Evolutionary conservation across 2,888 invertebrate species (phyloP).

Genomic region (Ormia ochracea): DNA sequence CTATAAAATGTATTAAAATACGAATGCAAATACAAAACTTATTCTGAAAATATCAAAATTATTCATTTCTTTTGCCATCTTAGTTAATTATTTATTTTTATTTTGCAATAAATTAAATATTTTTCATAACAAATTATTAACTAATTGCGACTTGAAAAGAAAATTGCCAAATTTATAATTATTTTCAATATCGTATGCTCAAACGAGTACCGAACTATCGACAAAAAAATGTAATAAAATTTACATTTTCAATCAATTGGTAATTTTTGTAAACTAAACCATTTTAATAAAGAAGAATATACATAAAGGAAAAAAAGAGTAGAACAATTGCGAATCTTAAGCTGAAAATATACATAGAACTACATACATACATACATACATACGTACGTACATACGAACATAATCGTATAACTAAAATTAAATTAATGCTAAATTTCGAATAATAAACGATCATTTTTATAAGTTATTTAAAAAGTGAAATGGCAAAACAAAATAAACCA

Average conservation of each 20-base stretch:
- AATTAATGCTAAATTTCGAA: slow-evolving; percentile 24
- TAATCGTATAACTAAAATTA: background rate
- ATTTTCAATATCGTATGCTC: no score
- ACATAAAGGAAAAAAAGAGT: background rate
- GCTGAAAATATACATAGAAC: slow-evolving; percentile 51
- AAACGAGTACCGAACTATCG: no score
- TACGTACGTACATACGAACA: no score
- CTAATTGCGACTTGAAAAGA: background rate
- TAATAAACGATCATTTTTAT: slow-evolving; percentile 9
- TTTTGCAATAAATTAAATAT: background rate
- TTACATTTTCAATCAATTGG: no score
- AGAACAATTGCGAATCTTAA: slow-evolving; percentile 36
- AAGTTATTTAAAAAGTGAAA: background rate
- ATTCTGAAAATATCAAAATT: background rate
- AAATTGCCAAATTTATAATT: background rate
- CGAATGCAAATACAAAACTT: slow-evolving; percentile 10
- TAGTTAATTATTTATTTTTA: background rate
- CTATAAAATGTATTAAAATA: slow-evolving; percentile 55
- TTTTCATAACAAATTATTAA: background rate
- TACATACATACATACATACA: no score
- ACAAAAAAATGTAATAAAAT: no score
- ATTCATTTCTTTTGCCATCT: slow-evolving; percentile 25
- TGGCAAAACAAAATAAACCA: background rate
- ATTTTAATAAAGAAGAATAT: background rate
- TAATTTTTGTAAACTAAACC: no score